Evolutionary conservation across 1,140 invertebrate genomes (phyloP), one percentile per base, ranked within the genome.

Genomic region (Ylistrum balloti): DNA sequence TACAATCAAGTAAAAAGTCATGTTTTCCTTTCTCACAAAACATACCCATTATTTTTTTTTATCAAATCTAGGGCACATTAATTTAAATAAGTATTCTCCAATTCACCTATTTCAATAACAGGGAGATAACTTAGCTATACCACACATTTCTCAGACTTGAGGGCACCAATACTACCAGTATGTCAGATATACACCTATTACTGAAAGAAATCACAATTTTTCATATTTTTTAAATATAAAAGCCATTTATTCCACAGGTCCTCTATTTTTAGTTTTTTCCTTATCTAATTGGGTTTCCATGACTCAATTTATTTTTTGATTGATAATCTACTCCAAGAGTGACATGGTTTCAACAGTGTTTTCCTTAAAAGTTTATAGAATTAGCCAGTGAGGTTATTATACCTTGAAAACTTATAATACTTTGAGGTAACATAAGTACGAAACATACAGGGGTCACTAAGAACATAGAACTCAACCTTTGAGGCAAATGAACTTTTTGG

Each of bases 21-120:
- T n/a, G 28, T 3, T 28, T 74, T 74, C 22, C 45, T 74, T 74
- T 74, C 56, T 74, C 56, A 74, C 56, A 28, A 74, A 74, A 7
- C 28, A 28, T 74, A 74, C 56, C n/a, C 56, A 74, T n/a, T 7
- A 74, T 13, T 17, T 3, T 28, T 74, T 74, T n/a, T 74, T 74
- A 74, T 74, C 56, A 74, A 74, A 74, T 28, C 56, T 74, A 28
- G 56, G 56, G 7, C 56, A 74, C 56, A 74, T 74, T 74, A 74
- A 74, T 74, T 74, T 74, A 74, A 74, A 74, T n/a, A 5, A 74
- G 56, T 74, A 74, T 28, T 74, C 56, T 74, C 56, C 56, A 74
- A 74, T 74, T 74, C 28, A 28, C 56, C n/a, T 1, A 74, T 74
- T 74, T 74, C 28, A 74, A 74, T 74, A n/a, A 28, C 56, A 74